phyloP scores from a whole-genome alignment of 2,113 vertebrate genomes.

The Formicarius rufipectus region DNA sequence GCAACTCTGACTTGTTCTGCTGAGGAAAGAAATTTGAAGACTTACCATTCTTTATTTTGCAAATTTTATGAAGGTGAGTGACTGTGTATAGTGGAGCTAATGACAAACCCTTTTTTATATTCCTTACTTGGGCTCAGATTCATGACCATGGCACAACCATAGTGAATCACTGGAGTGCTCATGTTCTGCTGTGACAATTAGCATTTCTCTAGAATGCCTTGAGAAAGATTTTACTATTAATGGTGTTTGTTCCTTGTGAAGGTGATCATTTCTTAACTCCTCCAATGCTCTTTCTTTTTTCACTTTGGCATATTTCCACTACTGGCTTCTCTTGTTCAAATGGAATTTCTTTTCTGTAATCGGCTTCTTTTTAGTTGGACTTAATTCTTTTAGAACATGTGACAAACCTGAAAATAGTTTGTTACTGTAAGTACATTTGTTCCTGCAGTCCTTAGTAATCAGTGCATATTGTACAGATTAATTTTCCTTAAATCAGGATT shows the following conservation, averaged over 20 bases:
- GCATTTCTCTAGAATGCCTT: not conserved
- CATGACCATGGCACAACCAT: conserved; percentile 51
- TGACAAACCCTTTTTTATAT: not conserved
- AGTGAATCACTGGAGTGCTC: conserved; percentile 46
- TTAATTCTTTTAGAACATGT: not conserved
- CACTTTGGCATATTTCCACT: not conserved
- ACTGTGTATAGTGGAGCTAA: not conserved
- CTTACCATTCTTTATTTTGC: not conserved
- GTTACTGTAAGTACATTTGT: not conserved
- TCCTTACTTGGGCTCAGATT: not conserved
- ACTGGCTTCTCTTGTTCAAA: not conserved
- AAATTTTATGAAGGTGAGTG: not conserved
- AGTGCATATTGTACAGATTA: not conserved
- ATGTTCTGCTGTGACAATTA: conserved; percentile 31
- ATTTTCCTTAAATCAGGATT: not conserved
- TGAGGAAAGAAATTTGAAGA: not conserved
- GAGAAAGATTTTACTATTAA: not conserved
- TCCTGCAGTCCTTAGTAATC: not conserved
- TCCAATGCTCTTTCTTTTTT: not conserved
- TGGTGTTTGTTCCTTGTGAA: not conserved
- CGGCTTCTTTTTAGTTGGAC: not conserved
- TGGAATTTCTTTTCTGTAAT: not conserved
- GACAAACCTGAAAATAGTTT: not conserved
- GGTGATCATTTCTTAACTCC: not conserved
- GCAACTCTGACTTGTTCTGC: not conserved